These are phyloP conservation scores for Harpalus rufipes DNA, from an alignment of 2,888 invertebrate genomes.

Conservation along the genomic window DNA sequence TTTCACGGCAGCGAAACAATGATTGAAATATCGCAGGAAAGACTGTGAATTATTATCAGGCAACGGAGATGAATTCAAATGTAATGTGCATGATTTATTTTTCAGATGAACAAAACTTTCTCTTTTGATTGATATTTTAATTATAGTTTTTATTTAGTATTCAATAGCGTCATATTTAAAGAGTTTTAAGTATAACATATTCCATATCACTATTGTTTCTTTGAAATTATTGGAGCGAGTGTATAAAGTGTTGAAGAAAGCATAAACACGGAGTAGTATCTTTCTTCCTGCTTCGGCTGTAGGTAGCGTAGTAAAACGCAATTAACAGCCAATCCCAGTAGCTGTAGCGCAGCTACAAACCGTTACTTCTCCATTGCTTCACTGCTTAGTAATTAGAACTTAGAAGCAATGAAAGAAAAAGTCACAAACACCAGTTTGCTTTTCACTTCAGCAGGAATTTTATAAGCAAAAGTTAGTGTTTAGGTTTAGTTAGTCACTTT, in stretches of 20 bases:
- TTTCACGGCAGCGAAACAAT: conserved; percentile 37
- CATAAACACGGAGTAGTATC: not conserved
- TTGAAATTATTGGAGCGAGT: not conserved
- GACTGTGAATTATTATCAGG: not conserved
- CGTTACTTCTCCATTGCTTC: conserved; percentile 25
- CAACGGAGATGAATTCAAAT: conserved; percentile 4
- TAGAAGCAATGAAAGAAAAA: conserved; percentile 11
- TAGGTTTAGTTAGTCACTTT: not conserved
- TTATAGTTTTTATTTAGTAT: conserved; percentile 36
- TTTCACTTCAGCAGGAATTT: conserved; percentile 1
- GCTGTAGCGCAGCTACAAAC: conserved; percentile 25
- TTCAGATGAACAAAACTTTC: not conserved
- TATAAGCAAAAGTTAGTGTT: not conserved
- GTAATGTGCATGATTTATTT: conserved; percentile 28
- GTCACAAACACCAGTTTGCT: not conserved
- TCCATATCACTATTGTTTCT: too few species aligned
- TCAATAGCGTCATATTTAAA: conserved; percentile 29
- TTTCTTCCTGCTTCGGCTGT: not conserved
- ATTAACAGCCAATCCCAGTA: conserved; percentile 36
- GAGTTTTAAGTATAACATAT: too few species aligned
- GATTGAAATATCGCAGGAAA: conserved; percentile 42
- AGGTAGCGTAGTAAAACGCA: conserved; percentile 23
- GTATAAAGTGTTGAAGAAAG: not conserved
- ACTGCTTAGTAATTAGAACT: conserved; percentile 5
- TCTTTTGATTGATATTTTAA: conserved; percentile 46